phyloP scores from a whole-genome alignment of 2,888 invertebrate species.

The Notodonta dromedarius region DNA sequence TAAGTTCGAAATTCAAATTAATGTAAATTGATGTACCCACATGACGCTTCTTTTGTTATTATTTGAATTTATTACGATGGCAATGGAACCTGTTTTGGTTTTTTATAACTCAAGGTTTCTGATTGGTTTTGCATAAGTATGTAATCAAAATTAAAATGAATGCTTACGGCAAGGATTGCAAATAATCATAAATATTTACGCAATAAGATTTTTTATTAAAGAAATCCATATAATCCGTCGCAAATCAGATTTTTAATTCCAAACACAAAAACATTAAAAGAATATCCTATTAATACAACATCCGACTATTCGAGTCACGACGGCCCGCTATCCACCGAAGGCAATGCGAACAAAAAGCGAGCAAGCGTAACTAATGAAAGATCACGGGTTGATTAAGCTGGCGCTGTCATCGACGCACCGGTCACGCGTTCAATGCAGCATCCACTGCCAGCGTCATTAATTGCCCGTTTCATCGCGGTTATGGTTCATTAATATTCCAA shows the following conservation, averaged over 20 bases:
- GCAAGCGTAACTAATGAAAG: slow-evolving; percentile 75
- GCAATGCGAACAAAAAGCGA: slow-evolving; percentile 53
- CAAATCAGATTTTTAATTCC: no score
- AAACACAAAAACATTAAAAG: no score
- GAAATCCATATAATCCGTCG: no score
- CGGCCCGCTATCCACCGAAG: slow-evolving; percentile 41
- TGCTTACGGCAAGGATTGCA: neutral
- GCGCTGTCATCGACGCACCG: slow-evolving; percentile 65
- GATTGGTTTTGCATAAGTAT: slow-evolving; percentile 4
- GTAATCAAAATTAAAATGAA: neutral
- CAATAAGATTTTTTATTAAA: no score
- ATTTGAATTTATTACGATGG: slow-evolving; percentile 28
- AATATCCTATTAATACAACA: neutral
- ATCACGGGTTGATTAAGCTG: slow-evolving; percentile 71
- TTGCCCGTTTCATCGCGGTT: slow-evolving; percentile 74
- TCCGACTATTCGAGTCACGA: slow-evolving; percentile 21
- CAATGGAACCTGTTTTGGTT: slow-evolving; percentile 26
- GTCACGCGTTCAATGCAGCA: slow-evolving; percentile 45
- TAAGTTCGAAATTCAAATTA: slow-evolving; percentile 29
- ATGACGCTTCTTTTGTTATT: slow-evolving; percentile 35
- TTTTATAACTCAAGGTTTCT: slow-evolving; percentile 4
- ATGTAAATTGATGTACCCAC: slow-evolving; percentile 34
- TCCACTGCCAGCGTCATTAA: slow-evolving; percentile 72
- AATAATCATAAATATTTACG: slow-evolving; percentile 7
- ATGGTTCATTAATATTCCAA: slow-evolving; percentile 73